phyloP scores from a whole-genome alignment of 2,113 vertebrate species.

The Tylochromis polylepis region DNA sequence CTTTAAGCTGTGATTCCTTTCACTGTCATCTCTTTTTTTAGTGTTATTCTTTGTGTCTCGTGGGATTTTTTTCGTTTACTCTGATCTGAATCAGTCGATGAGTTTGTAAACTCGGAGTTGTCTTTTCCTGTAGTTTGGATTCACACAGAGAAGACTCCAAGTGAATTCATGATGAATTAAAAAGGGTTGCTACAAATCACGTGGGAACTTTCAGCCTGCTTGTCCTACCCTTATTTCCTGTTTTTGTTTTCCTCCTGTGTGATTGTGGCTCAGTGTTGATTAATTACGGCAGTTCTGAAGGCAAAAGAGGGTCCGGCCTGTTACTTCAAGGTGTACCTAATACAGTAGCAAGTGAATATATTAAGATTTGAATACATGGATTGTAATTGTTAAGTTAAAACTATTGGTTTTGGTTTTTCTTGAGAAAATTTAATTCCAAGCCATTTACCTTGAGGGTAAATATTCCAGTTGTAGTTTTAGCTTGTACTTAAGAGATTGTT shows the following conservation, averaged over 20 bases:
- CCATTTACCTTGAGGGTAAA: not conserved
- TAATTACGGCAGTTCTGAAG: not conserved
- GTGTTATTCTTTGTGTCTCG: not conserved
- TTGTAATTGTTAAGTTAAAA: not conserved
- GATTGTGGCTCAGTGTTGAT: not conserved
- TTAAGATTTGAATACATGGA: not conserved
- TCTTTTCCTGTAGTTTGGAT: not conserved
- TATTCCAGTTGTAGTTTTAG: not conserved
- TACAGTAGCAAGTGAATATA: not conserved
- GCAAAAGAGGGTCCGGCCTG: not conserved
- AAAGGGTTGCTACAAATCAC: too few relatives aligned
- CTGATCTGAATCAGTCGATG: not conserved
- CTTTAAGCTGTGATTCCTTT: too few relatives aligned
- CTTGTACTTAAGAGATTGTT: not conserved
- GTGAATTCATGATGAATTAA: not conserved
- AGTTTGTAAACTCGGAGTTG: not conserved
- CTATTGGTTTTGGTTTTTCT: not conserved
- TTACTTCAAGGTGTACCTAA: not conserved
- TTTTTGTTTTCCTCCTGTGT: not conserved
- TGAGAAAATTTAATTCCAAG: not conserved
- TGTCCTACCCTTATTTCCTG: not conserved
- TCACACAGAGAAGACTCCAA: not conserved
- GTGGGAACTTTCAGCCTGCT: too few relatives aligned
- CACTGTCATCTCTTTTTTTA: not conserved
- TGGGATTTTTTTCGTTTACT: not conserved